Base-by-base conservation (phyloP, 2,888 invertebrate species). In the Azorinus chamasolen region DNA sequence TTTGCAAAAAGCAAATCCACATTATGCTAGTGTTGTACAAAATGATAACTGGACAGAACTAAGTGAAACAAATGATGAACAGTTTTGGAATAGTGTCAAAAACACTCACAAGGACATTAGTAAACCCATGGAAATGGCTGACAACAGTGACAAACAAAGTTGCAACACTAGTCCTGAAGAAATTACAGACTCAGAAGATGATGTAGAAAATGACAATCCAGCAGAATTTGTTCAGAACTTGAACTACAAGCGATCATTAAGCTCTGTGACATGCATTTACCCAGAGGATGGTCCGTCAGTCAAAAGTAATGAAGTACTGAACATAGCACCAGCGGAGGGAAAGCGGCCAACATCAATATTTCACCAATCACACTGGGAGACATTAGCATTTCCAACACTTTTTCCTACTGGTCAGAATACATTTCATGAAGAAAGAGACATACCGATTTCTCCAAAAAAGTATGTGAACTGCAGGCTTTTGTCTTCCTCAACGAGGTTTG, bases 401-500 rank as follows among this genome's bases (percentile, higher is more conserved):
- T 59, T 59, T 24, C 59, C 59, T 10, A 41, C 59, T 59, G 59
- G 45, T 6, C 24, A 24, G 14, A 45, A 45, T 45, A 45, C 59
- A 10, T 24, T 51, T 37, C 25, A 39, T 61, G 20, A 64, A 51
- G 27, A 72, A 46, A 46, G 78, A 78, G 37, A 55, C 39, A 3
- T 24, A 55, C 14, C 27, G 18, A 25, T 54, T n/a, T 54, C 65
- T 20, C 22, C 46, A 24, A 76, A 76, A 57, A 64, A 76, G 43
- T 76, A 76, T 59, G 51, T 65, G 14, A 76, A 55, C 51, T 22
- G 32, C 12, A 32, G 65, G 46, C 48, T 77, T 43, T 54, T 58
- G 22, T 43, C 61, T 20, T 69, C 66, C 55, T 72, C 64, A 22
- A 55, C 50, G 24, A 37, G 77, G 4, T 77, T 77, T 69, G 59